Evolutionary conservation across 1,140 invertebrate genomes (phyloP).

Genomic region (Drosophila melanica): DNA sequence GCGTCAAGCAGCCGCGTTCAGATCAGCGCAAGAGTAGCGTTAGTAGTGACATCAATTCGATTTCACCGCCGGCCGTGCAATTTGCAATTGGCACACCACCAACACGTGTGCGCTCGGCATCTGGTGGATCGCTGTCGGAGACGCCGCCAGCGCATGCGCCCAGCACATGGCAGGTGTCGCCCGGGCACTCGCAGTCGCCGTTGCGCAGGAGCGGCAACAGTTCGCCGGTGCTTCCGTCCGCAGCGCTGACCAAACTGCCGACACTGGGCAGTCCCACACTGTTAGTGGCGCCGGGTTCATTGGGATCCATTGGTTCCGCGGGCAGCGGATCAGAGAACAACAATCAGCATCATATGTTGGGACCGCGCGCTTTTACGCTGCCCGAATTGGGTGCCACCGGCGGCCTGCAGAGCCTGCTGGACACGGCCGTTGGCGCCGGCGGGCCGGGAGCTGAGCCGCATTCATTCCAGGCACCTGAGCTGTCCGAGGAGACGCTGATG

Average conservation of each 20-base stretch:
- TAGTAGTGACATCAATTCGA: constrained; percentile 91
- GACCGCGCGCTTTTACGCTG: constrained; percentile 89
- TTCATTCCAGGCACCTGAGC: constrained; percentile 93
- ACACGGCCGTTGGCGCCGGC: constrained; percentile 85
- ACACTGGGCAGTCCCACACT: constrained; percentile 85
- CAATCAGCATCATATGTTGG: constrained; percentile 87
- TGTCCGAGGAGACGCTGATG: constrained; percentile 97
- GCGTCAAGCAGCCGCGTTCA: constrained; percentile 87
- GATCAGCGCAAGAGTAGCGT: constrained; percentile 87
- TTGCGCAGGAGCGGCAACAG: constrained; percentile 89
- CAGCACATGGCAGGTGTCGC: constrained; percentile 91
- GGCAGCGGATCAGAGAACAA: constrained; percentile 76
- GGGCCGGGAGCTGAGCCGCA: constrained; percentile 88
- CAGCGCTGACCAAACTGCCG: constrained; percentile 87
- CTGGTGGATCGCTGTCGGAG: constrained; percentile 88
- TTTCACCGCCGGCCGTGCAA: constrained; percentile 95
- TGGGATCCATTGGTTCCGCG: constrained; percentile 84
- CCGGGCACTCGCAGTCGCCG: constrained; percentile 87
- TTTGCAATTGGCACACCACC: constrained; percentile 96
- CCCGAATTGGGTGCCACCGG: constrained; percentile 90
- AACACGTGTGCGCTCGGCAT: constrained; percentile 87
- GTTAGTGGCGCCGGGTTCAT: constrained; percentile 85
- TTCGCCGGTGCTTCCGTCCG: constrained; percentile 88
- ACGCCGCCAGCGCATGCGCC: constrained; percentile 89
- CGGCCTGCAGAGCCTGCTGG: constrained; percentile 86